These are phyloP conservation scores for Machaerirhynchus nigripectus DNA, from an alignment of 2,113 vertebrate species.

Conservation along the genomic window DNA sequence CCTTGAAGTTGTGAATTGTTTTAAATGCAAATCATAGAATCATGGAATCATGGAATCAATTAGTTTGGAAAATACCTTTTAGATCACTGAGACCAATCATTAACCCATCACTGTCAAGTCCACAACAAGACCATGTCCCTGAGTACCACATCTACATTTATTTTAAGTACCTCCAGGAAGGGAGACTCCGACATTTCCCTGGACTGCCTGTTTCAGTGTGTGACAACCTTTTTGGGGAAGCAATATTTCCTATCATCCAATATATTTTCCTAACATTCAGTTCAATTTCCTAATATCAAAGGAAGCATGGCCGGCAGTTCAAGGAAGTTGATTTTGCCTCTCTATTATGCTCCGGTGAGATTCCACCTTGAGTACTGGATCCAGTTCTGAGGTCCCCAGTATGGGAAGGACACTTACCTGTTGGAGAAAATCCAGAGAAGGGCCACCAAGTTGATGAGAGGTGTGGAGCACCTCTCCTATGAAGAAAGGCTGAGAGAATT, in stretches of 20 bases:
- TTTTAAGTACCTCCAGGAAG: not conserved
- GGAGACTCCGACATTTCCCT: rapidly evolving
- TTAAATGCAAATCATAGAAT: not conserved
- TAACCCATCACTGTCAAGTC: not conserved
- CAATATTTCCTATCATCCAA: not conserved
- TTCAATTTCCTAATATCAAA: not conserved
- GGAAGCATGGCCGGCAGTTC: not conserved
- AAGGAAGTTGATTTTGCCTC: not conserved
- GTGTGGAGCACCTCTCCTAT: not conserved
- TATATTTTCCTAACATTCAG: not conserved
- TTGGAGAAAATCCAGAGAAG: not conserved
- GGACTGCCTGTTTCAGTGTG: not conserved
- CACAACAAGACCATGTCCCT: not conserved
- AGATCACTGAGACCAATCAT: not conserved
- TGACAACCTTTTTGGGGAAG: not conserved
- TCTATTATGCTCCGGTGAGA: not conserved
- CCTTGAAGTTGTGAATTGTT: not conserved
- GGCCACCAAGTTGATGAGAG: not conserved
- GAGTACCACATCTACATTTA: not conserved
- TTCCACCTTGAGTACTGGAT: not conserved
- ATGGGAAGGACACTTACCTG: not conserved
- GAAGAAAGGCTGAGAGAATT: not conserved
- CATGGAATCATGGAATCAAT: not conserved
- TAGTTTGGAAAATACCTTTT: not conserved
- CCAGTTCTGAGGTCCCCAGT: not conserved